These are phyloP conservation scores for Scomber colias DNA, from an alignment of 2,113 vertebrate species.

Conservation along the genomic window DNA sequence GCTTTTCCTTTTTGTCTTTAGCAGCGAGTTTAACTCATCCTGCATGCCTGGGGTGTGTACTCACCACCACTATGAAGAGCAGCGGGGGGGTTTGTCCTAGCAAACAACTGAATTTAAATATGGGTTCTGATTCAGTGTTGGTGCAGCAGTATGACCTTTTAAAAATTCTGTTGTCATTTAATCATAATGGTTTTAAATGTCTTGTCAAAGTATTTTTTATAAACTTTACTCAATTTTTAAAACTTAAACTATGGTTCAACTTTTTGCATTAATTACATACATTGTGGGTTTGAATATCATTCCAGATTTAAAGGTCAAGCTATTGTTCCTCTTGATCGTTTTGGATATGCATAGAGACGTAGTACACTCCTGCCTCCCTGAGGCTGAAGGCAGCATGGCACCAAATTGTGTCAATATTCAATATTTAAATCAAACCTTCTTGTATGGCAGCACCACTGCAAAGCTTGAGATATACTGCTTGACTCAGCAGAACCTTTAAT, in stretches of 20 bases:
- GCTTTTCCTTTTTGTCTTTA: background rate
- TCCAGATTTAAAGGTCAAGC: background rate
- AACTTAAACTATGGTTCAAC: background rate
- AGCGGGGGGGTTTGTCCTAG: background rate
- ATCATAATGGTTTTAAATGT: background rate
- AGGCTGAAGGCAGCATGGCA: conserved; percentile 19
- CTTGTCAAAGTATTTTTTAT: too few species aligned
- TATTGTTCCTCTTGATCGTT: background rate
- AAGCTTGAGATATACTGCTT: background rate
- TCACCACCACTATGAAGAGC: background rate
- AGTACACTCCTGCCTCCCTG: conserved; percentile 22
- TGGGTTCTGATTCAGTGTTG: background rate
- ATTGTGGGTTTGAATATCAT: too few species aligned
- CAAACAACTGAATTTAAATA: background rate
- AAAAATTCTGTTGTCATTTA: background rate
- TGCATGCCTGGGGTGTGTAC: background rate
- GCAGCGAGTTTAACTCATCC: conserved; percentile 1
- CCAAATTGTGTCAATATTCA: background rate
- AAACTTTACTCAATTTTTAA: background rate
- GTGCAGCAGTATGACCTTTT: background rate
- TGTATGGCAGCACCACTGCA: background rate
- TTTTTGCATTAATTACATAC: too few species aligned
- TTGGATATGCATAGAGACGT: background rate
- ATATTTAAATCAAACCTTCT: background rate
- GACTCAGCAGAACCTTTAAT: background rate